Evolutionary conservation across 2,888 invertebrate species (phyloP).

Genomic region (Lithophane leautieri): DNA sequence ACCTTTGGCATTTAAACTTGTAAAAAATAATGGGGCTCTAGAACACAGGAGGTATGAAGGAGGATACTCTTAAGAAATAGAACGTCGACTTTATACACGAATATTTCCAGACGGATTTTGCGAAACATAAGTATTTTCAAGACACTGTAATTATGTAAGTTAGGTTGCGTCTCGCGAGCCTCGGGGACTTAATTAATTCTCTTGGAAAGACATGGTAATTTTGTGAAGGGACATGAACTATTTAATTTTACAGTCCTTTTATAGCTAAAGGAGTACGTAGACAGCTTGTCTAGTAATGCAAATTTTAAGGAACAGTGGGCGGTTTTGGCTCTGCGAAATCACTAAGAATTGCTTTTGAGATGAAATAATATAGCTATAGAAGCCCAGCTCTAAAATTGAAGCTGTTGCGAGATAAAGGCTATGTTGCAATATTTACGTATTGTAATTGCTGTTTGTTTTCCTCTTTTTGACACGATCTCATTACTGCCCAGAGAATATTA

Average conservation of each 20-base stretch:
- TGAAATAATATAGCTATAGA: not conserved
- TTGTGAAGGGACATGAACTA: slow-evolving; percentile 5
- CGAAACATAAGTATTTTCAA: slow-evolving; percentile 36
- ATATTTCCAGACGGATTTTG: slow-evolving; percentile 28
- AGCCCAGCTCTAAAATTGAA: not conserved
- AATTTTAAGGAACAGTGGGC: not conserved
- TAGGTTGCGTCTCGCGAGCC: slow-evolving; percentile 1
- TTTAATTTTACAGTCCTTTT: slow-evolving; percentile 17
- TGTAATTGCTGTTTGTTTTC: not conserved
- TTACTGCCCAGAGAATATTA: slow-evolving; percentile 12
- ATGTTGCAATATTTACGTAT: slow-evolving; percentile 4
- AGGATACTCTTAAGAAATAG: slow-evolving; percentile 16
- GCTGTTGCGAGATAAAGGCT: not conserved
- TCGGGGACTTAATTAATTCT: slow-evolving; percentile 42
- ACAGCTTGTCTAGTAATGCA: slow-evolving; percentile 7
- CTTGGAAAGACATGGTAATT: slow-evolving; percentile 24
- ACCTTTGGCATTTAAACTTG: slow-evolving; percentile 58
- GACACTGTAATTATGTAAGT: slow-evolving; percentile 31
- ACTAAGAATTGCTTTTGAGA: not conserved
- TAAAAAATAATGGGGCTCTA: slow-evolving; percentile 45
- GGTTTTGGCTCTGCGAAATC: not conserved
- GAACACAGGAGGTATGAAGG: slow-evolving; percentile 8
- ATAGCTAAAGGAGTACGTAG: not conserved
- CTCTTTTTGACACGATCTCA: not conserved
- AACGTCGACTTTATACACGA: slow-evolving; percentile 14